phyloP scores from a whole-genome alignment of 2,113 vertebrate genomes.

The Stegostoma tigrinum region DNA sequence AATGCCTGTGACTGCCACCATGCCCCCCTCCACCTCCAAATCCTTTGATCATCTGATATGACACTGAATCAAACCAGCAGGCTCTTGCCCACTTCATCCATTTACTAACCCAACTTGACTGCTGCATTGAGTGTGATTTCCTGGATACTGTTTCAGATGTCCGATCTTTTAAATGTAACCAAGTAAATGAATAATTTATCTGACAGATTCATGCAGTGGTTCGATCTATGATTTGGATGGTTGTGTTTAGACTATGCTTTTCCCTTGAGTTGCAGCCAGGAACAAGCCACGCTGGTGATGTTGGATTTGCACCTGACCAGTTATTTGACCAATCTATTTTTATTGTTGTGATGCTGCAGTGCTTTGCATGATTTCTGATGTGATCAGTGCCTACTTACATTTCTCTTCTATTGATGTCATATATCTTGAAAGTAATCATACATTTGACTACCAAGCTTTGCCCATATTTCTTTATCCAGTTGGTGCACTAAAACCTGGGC shows the following conservation, averaged over 20 bases:
- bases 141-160: too few relatives aligned
- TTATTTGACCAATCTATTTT: neutral
- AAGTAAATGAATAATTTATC: too few relatives aligned
- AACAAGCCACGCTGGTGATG: neutral
- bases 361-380: neutral
- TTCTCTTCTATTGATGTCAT: neutral
- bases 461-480: neutral
- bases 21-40: too few relatives aligned
- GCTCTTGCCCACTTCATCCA: too few relatives aligned
- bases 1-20: too few relatives aligned
- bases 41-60: too few relatives aligned
- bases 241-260: neutral
- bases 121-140: too few relatives aligned
- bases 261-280: neutral
- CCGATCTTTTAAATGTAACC: too few relatives aligned
- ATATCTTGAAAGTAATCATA: neutral
- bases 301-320: neutral
- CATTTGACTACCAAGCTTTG: neutral
- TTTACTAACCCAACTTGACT: too few relatives aligned
- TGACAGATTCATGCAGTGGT: too few relatives aligned
- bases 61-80: too few relatives aligned
- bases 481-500: neutral
- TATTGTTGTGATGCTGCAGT: neutral
- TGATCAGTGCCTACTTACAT: neutral
- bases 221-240: too few relatives aligned